phyloP scores from a whole-genome alignment of 2,888 invertebrate genomes.

The Automeris io region DNA sequence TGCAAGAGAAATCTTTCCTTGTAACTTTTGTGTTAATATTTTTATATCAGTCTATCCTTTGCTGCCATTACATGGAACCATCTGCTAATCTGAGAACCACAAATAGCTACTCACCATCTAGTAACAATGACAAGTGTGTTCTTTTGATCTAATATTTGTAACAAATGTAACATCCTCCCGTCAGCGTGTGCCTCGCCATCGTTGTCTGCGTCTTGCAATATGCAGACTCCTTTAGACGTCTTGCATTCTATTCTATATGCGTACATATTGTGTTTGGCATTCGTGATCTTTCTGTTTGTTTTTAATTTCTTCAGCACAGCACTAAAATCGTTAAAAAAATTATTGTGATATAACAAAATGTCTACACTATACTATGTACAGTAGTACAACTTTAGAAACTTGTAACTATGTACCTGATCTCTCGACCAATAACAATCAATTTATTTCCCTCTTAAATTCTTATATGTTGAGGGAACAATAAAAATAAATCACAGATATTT shows the following conservation, averaged over 20 bases:
- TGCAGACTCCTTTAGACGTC: constrained; percentile 37
- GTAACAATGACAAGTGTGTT: constrained; percentile 88
- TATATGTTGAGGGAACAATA: no score
- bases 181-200: constrained; percentile 92
- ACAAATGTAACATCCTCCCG: constrained; percentile 83
- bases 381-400: no score
- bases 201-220: constrained; percentile 85
- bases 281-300: constrained; percentile 82
- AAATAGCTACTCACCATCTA: constrained; percentile 68
- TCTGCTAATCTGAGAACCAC: background rate
- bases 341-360: background rate
- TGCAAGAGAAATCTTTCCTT: no score
- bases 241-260: constrained; percentile 78
- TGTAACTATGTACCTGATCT: no score
- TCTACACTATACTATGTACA: no score
- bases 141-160: constrained; percentile 83
- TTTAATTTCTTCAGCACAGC: constrained; percentile 75
- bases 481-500: no score
- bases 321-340: constrained; percentile 41
- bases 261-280: constrained; percentile 90
- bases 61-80: no score
- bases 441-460: no score
- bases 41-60: no score
- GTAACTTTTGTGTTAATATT: no score
- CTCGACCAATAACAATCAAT: no score